Conservation (phyloP, 1,140 invertebrate genomes). For the Neomicropteryx cornuta region DNA sequence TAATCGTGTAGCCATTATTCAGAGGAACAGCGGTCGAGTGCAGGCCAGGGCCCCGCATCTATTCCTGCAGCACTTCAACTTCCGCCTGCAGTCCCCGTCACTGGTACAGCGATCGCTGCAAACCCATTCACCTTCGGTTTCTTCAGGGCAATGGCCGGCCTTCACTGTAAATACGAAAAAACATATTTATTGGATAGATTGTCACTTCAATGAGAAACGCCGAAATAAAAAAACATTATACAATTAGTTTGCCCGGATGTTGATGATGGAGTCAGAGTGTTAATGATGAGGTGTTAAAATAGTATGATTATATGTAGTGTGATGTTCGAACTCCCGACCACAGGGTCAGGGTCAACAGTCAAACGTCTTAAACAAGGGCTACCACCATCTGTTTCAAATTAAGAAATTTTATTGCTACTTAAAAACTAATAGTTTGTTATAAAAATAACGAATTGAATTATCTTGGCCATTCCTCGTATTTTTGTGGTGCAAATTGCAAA, state of each 20-base stretch:
- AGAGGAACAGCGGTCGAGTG: conserved; percentile 39
- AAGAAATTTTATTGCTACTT: too few relatives aligned
- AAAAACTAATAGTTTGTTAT: too few relatives aligned
- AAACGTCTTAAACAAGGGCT: too few relatives aligned
- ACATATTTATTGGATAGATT: not conserved
- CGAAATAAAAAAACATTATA: not conserved
- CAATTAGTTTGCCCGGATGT: not conserved
- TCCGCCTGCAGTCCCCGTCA: conserved; percentile 43
- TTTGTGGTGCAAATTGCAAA: too few relatives aligned
- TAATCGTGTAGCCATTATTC: too few relatives aligned
- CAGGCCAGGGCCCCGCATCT: conserved; percentile 46
- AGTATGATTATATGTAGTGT: too few relatives aligned
- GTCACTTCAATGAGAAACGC: not conserved
- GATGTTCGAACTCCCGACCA: too few relatives aligned
- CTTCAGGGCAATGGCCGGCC: conserved; percentile 38
- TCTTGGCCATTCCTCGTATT: too few relatives aligned
- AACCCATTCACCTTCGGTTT: conserved; percentile 44
- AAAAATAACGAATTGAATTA: too few relatives aligned
- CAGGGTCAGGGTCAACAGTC: too few relatives aligned
- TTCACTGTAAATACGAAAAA: conserved; percentile 32
- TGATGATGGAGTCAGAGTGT: not conserved
- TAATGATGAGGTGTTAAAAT: not conserved
- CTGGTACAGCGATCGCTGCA: conserved; percentile 44
- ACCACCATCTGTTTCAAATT: too few relatives aligned
- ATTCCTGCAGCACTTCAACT: conserved; percentile 47